Evolutionary conservation across 2,888 invertebrate species (phyloP).

Genomic region (Emmelina monodactyla): DNA sequence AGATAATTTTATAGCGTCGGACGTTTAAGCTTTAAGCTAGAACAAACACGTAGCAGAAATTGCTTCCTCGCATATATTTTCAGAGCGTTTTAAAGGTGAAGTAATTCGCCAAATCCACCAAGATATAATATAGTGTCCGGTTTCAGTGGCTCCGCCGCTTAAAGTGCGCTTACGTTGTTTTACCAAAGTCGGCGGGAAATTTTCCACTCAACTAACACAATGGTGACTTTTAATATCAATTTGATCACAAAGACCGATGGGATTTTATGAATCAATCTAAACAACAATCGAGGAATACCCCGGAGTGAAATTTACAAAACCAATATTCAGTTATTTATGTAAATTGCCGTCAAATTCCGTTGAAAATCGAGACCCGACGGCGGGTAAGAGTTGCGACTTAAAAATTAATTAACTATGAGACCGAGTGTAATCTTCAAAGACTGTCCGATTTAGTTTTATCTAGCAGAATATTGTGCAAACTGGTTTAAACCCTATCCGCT

Average conservation of each 20-base stretch:
- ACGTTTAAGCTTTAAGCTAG: constrained; percentile 40
- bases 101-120: constrained; percentile 39
- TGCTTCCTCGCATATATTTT: constrained; percentile 39
- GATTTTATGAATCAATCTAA: too few relatives aligned
- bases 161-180: not conserved
- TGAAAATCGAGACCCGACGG: constrained; percentile 40
- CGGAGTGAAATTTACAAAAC: constrained; percentile 2
- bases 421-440: constrained; percentile 58
- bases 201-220: too few relatives aligned
- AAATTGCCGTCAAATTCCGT: constrained; percentile 50
- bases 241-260: too few relatives aligned
- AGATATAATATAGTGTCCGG: constrained; percentile 24
- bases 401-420: constrained; percentile 66
- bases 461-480: constrained; percentile 30
- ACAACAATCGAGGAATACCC: not conserved
- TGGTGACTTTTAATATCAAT: too few relatives aligned
- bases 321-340: constrained; percentile 20
- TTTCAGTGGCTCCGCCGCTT: constrained; percentile 1
- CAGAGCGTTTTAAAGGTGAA: constrained; percentile 35
- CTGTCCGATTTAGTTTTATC: constrained; percentile 46
- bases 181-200: not conserved
- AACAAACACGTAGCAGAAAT: constrained; percentile 45
- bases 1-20: constrained; percentile 39
- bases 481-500: constrained; percentile 15
- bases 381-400: constrained; percentile 51